Evolutionary conservation across 2,888 invertebrate genomes (phyloP).

Genomic region (Capitulum mitella): DNA sequence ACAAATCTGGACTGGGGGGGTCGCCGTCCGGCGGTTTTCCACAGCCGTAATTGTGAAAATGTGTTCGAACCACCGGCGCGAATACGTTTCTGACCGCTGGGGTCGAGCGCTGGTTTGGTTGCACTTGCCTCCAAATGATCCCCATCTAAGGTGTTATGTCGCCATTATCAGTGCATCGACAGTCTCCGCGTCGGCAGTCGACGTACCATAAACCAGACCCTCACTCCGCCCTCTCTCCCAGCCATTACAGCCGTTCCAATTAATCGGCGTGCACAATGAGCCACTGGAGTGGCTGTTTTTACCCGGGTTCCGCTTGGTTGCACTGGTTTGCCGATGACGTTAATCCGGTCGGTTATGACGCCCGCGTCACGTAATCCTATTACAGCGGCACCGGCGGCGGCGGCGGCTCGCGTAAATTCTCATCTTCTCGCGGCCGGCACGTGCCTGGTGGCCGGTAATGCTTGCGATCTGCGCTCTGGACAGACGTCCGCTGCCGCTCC

Average conservation of each 20-base stretch:
- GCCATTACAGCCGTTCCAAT: background rate
- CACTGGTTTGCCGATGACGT: background rate
- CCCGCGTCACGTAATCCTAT: background rate
- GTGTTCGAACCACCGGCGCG: no score
- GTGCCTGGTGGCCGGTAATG: background rate
- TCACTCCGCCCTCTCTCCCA: background rate
- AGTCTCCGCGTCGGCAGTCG: no score
- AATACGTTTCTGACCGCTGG: no score
- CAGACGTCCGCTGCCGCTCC: background rate
- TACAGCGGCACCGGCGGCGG: background rate
- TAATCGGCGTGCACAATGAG: background rate
- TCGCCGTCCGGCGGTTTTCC: no score
- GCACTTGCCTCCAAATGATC: no score
- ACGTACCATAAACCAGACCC: background rate
- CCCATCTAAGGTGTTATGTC: no score
- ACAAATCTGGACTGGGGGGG: no score
- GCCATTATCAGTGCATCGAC: no score
- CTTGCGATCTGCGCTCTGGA: background rate
- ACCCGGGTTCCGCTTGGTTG: background rate
- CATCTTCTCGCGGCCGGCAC: background rate
- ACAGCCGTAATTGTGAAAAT: no score
- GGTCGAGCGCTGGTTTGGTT: no score
- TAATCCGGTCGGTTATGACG: conserved; percentile 8
- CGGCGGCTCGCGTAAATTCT: conserved; percentile 2
- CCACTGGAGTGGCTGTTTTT: background rate